A percentile compares a stretch with the other conserved stretches of the same genome.
Conservation (phyloP, 2,113 vertebrate genomes). For the Eclectus roratus region DNA sequence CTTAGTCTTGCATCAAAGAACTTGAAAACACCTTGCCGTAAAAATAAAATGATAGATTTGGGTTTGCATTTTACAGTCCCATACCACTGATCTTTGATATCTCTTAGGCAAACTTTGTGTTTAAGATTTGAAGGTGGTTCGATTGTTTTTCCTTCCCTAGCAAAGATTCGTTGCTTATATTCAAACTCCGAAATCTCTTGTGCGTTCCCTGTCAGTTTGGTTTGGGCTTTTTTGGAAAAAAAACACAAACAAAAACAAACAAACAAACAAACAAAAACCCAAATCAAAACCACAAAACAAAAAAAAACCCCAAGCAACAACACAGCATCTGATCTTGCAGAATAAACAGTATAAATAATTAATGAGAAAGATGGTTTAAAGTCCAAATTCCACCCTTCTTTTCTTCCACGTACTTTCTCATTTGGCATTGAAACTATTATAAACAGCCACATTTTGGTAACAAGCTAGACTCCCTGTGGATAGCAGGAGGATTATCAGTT, state of each 20-base stretch:
- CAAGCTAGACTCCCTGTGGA: neutral
- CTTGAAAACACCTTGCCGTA: neutral
- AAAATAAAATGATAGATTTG: slow-evolving; percentile 23
- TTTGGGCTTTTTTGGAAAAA: neutral
- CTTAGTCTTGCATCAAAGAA: slow-evolving; percentile 17
- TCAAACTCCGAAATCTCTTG: slow-evolving; percentile 13
- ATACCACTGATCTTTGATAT: slow-evolving; percentile 16
- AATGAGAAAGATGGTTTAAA: slow-evolving; percentile 6
- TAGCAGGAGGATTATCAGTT: neutral
- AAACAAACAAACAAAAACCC: no score
- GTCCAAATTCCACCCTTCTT: slow-evolving; percentile 11
- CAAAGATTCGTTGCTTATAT: neutral
- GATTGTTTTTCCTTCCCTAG: slow-evolving; percentile 3
- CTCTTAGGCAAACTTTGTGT: slow-evolving; percentile 16
- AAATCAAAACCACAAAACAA: neutral
- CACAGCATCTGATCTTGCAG: neutral
- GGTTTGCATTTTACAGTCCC: slow-evolving; percentile 12
- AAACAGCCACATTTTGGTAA: neutral
- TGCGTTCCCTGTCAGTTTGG: neutral
- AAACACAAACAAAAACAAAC: neutral
- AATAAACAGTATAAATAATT: slow-evolving; percentile 52
- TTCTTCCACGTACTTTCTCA: neutral
- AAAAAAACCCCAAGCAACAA: neutral
- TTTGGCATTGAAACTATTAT: neutral
- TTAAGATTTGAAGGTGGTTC: neutral